Evolutionary conservation across 2,113 vertebrate genomes (phyloP).

Genomic region (Gambusia affinis): DNA sequence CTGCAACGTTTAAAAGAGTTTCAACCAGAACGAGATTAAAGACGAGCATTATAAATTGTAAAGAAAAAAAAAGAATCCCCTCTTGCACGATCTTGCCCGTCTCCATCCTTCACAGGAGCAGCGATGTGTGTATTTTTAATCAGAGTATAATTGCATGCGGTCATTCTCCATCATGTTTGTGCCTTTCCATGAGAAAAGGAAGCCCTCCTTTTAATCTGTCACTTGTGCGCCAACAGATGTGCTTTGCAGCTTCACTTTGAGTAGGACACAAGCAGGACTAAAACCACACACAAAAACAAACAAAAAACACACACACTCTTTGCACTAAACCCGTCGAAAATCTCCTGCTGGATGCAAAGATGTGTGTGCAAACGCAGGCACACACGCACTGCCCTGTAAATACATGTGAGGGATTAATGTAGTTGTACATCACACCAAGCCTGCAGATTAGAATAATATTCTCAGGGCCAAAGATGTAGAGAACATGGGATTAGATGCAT

Average conservation of each 20-base stretch:
- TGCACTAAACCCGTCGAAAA: slow-evolving; percentile 22
- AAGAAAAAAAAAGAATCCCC: slow-evolving; percentile 63
- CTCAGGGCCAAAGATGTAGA: slow-evolving; percentile 48
- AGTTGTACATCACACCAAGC: slow-evolving; percentile 43
- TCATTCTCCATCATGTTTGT: slow-evolving; percentile 9
- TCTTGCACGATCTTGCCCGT: slow-evolving; percentile 57
- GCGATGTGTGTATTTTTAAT: slow-evolving; percentile 13
- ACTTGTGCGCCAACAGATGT: slow-evolving; percentile 15
- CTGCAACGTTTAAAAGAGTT: slow-evolving; percentile 55
- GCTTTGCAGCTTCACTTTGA: slow-evolving; percentile 21
- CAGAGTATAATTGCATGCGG: slow-evolving; percentile 22
- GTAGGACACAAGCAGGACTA: slow-evolving; percentile 29
- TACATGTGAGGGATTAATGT: slow-evolving; percentile 47
- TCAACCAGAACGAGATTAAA: slow-evolving; percentile 63
- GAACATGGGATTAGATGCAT: slow-evolving; percentile 74
- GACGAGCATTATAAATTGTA: slow-evolving; percentile 66
- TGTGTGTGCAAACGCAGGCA: slow-evolving; percentile 5
- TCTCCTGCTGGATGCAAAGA: slow-evolving; percentile 41
- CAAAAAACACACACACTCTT: slow-evolving; percentile 17
- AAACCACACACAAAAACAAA: slow-evolving; percentile 45
- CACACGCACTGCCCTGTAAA: background rate
- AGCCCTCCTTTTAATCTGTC: slow-evolving; percentile 23
- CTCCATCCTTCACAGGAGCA: slow-evolving; percentile 41
- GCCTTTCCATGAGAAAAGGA: slow-evolving; percentile 18
- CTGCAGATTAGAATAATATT: slow-evolving; percentile 71